These are phyloP conservation scores for Zaprionus vittiger DNA, from an alignment of 1,140 invertebrate genomes.

Conservation along the genomic window DNA sequence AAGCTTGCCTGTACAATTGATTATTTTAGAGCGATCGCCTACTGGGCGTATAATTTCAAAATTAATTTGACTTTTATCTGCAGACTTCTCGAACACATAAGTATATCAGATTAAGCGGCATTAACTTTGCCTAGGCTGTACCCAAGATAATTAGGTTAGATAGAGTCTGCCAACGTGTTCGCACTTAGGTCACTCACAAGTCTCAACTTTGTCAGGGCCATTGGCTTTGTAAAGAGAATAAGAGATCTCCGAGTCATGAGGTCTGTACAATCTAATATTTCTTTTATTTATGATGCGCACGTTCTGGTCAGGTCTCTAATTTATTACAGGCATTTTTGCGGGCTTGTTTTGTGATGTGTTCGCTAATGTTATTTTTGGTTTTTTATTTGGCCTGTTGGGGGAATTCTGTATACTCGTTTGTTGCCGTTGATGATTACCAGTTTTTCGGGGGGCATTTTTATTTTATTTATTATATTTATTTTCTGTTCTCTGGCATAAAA, in stretches of 20 bases:
- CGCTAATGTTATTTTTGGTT: conserved; percentile 1
- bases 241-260: conserved; percentile 15
- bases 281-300: conserved; percentile 41
- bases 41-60: not conserved
- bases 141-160: conserved; percentile 3
- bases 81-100: not conserved
- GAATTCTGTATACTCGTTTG: conserved; percentile 24
- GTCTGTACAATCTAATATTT: conserved; percentile 34
- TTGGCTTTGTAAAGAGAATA: conserved; percentile 5
- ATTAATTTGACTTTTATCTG: not conserved
- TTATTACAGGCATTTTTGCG: conserved; percentile 39
- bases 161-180: conserved; percentile 1
- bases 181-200: conserved; percentile 27
- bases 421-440: conserved; percentile 7
- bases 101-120: not conserved
- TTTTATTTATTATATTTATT: not conserved
- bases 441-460: not conserved
- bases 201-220: conserved; percentile 28
- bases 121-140: not conserved
- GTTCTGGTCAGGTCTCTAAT: conserved; percentile 29
- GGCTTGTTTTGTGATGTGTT: conserved; percentile 28
- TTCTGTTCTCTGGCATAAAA: conserved; percentile 12
- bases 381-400: conserved; percentile 12
- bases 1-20: not conserved
- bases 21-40: not conserved